Conservation (phyloP, 2,888 invertebrate species). For the Argyra leucocephala region DNA sequence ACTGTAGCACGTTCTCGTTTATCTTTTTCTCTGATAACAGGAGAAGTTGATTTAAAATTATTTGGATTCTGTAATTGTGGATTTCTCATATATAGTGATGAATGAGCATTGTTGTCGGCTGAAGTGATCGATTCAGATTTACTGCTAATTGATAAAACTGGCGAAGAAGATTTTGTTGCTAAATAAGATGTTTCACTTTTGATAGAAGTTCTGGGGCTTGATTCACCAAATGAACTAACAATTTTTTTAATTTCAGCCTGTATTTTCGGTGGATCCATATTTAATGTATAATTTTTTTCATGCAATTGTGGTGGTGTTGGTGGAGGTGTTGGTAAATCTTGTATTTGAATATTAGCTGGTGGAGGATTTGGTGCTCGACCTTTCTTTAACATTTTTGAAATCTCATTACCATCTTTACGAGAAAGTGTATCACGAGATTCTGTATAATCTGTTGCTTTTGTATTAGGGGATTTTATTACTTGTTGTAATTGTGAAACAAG, state of each 20-base stretch:
- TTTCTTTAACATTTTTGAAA: constrained; percentile 51
- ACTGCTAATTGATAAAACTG: background rate
- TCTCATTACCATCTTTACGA: constrained; percentile 32
- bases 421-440: constrained; percentile 24
- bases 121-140: constrained; percentile 7
- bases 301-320: constrained; percentile 40
- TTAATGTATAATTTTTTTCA: constrained; percentile 32
- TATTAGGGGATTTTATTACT: constrained; percentile 38
- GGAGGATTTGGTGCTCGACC: constrained; percentile 72
- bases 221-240: constrained; percentile 17
- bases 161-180: constrained; percentile 14
- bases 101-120: constrained; percentile 40
- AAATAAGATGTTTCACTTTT: constrained; percentile 10
- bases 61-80: constrained; percentile 45
- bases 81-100: constrained; percentile 43
- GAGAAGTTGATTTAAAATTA: constrained; percentile 54
- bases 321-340: constrained; percentile 33
- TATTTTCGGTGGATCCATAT: constrained; percentile 1
- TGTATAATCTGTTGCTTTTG: constrained; percentile 12
- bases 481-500: constrained; percentile 49
- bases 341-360: constrained; percentile 24
- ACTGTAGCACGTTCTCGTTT: constrained; percentile 61
- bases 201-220: constrained; percentile 13
- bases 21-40: constrained; percentile 64
- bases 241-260: constrained; percentile 17